Evolutionary conservation across 2,888 invertebrate genomes (phyloP).

Genomic region (Acleris literana): DNA sequence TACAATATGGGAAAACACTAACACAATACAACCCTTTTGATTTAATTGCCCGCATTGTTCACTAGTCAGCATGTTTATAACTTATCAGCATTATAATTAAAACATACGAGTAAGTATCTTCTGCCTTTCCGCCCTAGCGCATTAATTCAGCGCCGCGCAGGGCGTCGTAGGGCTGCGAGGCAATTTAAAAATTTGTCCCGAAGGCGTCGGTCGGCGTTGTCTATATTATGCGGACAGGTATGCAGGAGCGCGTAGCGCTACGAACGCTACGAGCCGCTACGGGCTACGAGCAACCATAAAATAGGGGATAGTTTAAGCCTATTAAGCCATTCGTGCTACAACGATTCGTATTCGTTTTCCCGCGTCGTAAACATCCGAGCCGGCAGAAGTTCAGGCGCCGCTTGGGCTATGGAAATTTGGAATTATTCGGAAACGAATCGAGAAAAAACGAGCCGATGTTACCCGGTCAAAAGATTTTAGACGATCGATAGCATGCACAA

Average conservation of each 20-base stretch:
- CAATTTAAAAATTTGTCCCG: constrained; percentile 78
- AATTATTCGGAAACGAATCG: no score
- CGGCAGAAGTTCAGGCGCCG: no score
- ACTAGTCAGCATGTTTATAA: neutral
- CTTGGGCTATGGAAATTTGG: no score
- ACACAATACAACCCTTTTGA: no score
- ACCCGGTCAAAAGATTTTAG: no score
- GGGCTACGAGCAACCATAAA: constrained; percentile 27
- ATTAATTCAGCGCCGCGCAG: constrained; percentile 41
- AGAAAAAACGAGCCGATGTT: no score
- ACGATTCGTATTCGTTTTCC: constrained; percentile 13
- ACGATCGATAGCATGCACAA: no score
- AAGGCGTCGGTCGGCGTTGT: constrained; percentile 63
- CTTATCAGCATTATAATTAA: neutral
- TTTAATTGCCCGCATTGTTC: neutral
- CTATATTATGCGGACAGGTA: constrained; percentile 67
- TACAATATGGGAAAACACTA: no score
- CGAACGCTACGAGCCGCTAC: constrained; percentile 54
- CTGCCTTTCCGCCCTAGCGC: constrained; percentile 4
- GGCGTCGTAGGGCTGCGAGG: constrained; percentile 60
- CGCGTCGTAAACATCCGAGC: constrained; percentile 43
- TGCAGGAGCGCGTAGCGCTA: constrained; percentile 54
- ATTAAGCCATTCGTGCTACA: no score
- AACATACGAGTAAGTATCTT: neutral
- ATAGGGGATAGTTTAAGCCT: constrained; percentile 5